phyloP scores from a whole-genome alignment of 2,797 vertebrate species.

The Spinus olivaceus region DNA sequence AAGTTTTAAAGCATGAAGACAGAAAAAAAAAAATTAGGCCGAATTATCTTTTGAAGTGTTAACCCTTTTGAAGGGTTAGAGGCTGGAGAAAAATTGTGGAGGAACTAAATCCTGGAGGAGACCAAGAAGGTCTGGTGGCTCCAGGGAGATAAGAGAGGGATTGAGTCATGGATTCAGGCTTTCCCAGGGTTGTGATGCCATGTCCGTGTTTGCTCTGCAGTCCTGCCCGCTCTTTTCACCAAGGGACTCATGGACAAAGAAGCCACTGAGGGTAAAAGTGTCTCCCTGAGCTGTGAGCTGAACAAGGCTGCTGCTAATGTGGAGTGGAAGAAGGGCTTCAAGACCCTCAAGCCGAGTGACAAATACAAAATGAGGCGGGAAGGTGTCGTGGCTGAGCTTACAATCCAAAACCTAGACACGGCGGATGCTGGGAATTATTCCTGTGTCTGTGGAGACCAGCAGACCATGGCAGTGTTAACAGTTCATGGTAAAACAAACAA shows the following conservation, averaged over 20 bases:
- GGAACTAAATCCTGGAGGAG: neutral
- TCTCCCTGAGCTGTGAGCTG: conserved; percentile 63
- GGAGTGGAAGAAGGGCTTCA: conserved; percentile 81
- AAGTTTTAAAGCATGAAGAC: fast-evolving
- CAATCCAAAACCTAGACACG: conserved; percentile 1
- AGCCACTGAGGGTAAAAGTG: conserved; percentile 41
- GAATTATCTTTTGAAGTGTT: neutral
- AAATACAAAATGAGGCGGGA: conserved; percentile 77
- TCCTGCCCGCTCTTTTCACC: conserved; percentile 72
- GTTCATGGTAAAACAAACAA: conserved; percentile 62
- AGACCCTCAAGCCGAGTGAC: conserved; percentile 72
- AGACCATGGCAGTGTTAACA: conserved; percentile 50
- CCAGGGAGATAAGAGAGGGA: neutral
- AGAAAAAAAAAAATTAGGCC: neutral
- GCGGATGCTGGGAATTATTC: conserved; percentile 57
- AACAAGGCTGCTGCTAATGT: conserved; percentile 68
- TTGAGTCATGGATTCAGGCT: neutral
- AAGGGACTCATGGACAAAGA: conserved; percentile 53
- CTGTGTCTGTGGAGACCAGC: conserved; percentile 59
- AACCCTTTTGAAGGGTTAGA: neutral
- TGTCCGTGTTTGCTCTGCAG: conserved; percentile 58
- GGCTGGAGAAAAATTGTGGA: neutral
- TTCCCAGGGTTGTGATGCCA: conserved; percentile 9
- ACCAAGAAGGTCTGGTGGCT: neutral
- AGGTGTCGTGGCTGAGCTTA: conserved; percentile 71